Evolutionary conservation across 2,113 vertebrate genomes (phyloP).

Genomic region (Fregetta grallaria): DNA sequence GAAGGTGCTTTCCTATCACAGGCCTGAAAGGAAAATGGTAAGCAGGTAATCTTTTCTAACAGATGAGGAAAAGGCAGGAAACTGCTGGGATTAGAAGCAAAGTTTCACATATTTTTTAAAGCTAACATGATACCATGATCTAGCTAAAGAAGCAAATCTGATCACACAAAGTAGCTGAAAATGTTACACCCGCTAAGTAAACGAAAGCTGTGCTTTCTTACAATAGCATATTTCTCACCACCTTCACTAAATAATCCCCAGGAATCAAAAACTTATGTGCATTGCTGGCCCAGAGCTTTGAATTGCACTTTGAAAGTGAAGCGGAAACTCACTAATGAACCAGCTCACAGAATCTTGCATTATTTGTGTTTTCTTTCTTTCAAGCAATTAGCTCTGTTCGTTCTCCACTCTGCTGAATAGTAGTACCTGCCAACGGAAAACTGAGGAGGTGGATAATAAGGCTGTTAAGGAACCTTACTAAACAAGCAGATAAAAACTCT

Average conservation of each 20-base stretch:
- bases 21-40: neutral
- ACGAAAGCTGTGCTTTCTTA: conserved; percentile 14
- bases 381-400: neutral
- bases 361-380: neutral
- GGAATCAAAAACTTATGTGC: neutral
- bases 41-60: neutral
- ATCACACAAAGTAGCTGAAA: conserved; percentile 20
- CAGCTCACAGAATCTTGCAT: neutral
- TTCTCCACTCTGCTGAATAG: neutral
- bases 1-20: neutral
- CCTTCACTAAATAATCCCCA: conserved; percentile 8
- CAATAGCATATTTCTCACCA: neutral
- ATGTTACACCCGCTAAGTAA: neutral
- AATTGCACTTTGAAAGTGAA: neutral
- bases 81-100: neutral
- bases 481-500: neutral
- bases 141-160: conserved; percentile 37
- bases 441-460: conserved; percentile 6
- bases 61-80: neutral
- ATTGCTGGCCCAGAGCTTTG: neutral
- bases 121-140: neutral
- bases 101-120: neutral
- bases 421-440: neutral
- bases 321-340: neutral
- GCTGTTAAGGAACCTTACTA: neutral